Base-by-base conservation (phyloP, 2,888 invertebrate species). In the Drosophila nr. perissopoda region DNA sequence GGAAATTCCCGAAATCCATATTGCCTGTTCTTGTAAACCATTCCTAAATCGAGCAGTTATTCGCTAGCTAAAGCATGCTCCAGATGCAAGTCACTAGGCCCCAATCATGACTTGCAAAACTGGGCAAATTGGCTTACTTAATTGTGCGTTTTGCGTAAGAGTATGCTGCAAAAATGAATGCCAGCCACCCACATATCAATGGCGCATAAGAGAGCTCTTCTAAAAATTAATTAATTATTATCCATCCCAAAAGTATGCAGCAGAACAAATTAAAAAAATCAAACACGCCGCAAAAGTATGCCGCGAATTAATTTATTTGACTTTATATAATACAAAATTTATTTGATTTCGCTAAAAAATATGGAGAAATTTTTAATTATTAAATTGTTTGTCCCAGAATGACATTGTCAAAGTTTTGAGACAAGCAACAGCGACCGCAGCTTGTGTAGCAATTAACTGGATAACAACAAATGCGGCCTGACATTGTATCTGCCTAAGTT, bases 201-300 rank as follows among this genome's bases (percentile, higher is more conserved):
- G 8, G 27, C 21, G 63, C 53, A 6, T 13, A 31, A 72, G 51
- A 49, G 49, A 34, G 40, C 34, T 38, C 70, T 13, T 13, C 10
- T 13, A 1, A 57, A 31, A 33, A 13, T 16, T 4, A 5, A 2
- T 25, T 7, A n/a, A 38, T 16, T 38, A 13, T 38, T 27, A 56
- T 2, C 7, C 13, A 4, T 4, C 29, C 16, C 31, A 11, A 64
- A 53, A 31, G 18, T 64, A 64, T 48, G 38, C 65, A 10, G 16
- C 10, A n/a, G 1, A 45, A 52, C n/a, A 33, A 57, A 60, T 51
- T 27, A 1, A n/a, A 21, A 13, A 13, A 16, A 13, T 0, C 0
- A 1, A 31, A n/a, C 5, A 1, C 16, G 2, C 36, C 25, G 11
- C 56, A n/a, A 29, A 62, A 58, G 53, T 51, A 49, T 54, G 65